Evolutionary conservation across 1,140 invertebrate species (phyloP), one percentile per base, ranked within the genome.

Genomic region (Monochamus saltuarius): DNA sequence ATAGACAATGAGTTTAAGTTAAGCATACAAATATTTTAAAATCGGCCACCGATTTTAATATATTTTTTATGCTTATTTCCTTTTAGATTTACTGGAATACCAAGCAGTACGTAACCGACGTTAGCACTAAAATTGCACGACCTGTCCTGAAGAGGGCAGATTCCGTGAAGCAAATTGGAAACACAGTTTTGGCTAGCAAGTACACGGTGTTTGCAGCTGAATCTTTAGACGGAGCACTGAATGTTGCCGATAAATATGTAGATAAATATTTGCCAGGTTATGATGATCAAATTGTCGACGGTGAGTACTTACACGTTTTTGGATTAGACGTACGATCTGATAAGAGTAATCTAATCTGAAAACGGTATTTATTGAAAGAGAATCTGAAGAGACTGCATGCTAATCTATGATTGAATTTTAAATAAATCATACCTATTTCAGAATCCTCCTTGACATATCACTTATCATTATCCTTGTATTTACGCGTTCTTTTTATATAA

Each of bases 191-290:
- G 45, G 82, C 83, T 47, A 88, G 83, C 51, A 80, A 85, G 43
- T 83, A 89, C 38, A 88, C 87, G 0, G 83, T 83, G 2, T 84
- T 82, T 47, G 89, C 89, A 0, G 88, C 82, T 2, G 84, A 85
- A 40, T 85, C 80, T 16, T 74, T 91, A 7, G 88, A 90, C 68
- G 84, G 83, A 17, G 89, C 87, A 2, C 78, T 92, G 7, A 83
- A 85, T 64, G 85, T 85, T 16, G 89, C 89, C 39, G 89, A 91
- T 69, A 84, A 88, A 69, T 91, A 90, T 65, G 86, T 92, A 19
- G 89, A 92, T 76, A 89, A 83, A 76, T 90, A 89, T 71, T 78
- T 92, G 53, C 88, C 89, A 14, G 82, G 83, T 11, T 83, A 84
- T 69, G 78, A 82, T 39, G 65, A 67, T 45, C 34, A 37, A 42